phyloP scores from a whole-genome alignment of 2,797 vertebrate species.

The Leuciscus waleckii region DNA sequence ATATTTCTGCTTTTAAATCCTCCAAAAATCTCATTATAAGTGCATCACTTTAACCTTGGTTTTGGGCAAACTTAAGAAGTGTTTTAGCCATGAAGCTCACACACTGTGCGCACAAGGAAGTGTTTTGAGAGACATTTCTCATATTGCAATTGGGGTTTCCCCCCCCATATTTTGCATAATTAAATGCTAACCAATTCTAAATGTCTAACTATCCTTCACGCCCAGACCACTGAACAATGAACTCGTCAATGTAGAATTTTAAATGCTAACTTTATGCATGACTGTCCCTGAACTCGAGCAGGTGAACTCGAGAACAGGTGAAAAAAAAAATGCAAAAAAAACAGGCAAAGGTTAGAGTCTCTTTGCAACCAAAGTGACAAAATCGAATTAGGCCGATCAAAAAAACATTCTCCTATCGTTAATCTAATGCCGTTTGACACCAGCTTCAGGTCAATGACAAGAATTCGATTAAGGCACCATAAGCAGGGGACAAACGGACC shows the following conservation, averaged over 20 bases:
- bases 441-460: conserved; percentile 26
- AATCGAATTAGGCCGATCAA: not conserved
- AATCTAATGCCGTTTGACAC: not conserved
- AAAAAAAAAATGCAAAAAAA: not conserved
- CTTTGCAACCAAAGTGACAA: not conserved
- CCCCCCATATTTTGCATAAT: not conserved
- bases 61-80: not conserved
- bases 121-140: not conserved
- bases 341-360: not conserved
- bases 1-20: not conserved
- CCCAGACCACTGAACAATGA: not conserved
- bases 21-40: not conserved
- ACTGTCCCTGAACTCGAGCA: not conserved
- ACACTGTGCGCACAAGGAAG: not conserved
- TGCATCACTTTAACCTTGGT: not conserved
- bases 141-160: not conserved
- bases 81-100: not conserved
- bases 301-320: not conserved
- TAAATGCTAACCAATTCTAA: not conserved
- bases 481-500: conserved; percentile 38
- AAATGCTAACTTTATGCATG: not conserved
- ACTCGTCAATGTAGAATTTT: not conserved
- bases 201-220: not conserved
- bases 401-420: not conserved
- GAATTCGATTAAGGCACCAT: conserved; percentile 40